phyloP scores from a whole-genome alignment of 2,888 invertebrate genomes.

The Octonoba sinensis region DNA sequence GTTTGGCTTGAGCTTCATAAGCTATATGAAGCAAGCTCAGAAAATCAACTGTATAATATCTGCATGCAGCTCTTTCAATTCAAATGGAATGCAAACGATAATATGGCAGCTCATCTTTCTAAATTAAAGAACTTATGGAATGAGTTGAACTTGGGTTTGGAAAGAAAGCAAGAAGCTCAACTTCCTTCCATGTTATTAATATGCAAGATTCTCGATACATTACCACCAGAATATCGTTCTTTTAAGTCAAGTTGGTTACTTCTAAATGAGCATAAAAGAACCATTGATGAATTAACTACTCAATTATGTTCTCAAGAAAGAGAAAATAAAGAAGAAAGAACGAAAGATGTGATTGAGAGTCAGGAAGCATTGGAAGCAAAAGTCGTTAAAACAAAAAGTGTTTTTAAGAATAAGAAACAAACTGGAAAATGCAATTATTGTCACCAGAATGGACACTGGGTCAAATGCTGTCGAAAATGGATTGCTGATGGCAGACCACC shows the following conservation, averaged over 20 bases:
- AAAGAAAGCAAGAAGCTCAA: conserved; percentile 1
- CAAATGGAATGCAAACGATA: conserved; percentile 18
- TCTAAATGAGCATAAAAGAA: conserved; percentile 28
- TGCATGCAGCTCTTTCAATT: conserved; percentile 49
- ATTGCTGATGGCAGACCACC: conserved; percentile 30
- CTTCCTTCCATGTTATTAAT: neutral
- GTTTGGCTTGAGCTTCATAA: conserved; percentile 26
- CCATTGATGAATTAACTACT: conserved; percentile 25
- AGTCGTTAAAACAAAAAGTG: neutral
- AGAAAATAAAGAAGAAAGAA: neutral
- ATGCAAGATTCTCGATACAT: conserved; percentile 22
- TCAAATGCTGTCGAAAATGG: conserved; percentile 22
- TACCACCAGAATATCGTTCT: conserved; percentile 4
- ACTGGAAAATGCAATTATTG: conserved; percentile 35
- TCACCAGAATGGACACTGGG: conserved; percentile 37
- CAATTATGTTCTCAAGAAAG: conserved; percentile 34
- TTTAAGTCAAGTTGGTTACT: neutral
- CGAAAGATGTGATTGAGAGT: neutral
- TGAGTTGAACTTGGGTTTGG: conserved; percentile 26
- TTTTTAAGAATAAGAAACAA: neutral
- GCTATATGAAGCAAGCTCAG: conserved; percentile 36
- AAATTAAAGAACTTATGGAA: conserved; percentile 44
- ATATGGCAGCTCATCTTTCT: conserved; percentile 29
- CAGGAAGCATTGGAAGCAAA: neutral
- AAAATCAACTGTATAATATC: conserved; percentile 40